phyloP scores from a whole-genome alignment of 2,113 vertebrate genomes.

The Sylvicapra grimmia region DNA sequence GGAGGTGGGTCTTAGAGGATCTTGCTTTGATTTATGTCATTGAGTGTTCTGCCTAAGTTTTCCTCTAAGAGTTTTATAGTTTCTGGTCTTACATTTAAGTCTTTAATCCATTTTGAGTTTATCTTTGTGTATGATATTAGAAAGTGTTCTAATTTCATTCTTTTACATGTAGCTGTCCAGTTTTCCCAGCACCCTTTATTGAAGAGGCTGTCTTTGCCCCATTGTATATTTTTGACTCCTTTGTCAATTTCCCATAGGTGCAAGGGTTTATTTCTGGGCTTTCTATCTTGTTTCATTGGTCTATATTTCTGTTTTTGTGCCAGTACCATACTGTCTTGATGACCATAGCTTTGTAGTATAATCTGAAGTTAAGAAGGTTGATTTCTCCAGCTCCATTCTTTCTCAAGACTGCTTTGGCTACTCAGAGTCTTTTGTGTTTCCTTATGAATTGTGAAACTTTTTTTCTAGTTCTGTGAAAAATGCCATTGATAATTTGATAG shows the following conservation, averaged over 20 bases:
- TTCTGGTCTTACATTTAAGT: background rate
- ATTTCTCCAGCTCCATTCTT: too few relatives aligned
- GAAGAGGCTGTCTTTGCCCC: background rate
- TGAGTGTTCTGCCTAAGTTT: background rate
- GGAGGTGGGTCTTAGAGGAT: background rate
- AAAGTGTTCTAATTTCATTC: background rate
- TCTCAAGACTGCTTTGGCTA: too few relatives aligned
- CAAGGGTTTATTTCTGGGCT: too few relatives aligned
- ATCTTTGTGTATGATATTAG: background rate
- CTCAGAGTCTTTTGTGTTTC: too few relatives aligned
- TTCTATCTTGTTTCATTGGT: too few relatives aligned
- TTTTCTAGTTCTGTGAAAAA: too few relatives aligned
- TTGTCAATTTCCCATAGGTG: background rate
- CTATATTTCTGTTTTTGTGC: too few relatives aligned
- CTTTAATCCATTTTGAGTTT: background rate
- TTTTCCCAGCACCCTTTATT: background rate
- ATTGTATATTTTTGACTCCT: background rate
- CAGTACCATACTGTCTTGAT: too few relatives aligned
- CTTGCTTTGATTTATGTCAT: background rate
- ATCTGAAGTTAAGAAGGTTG: too few relatives aligned
- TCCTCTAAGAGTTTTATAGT: background rate
- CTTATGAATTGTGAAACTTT: too few relatives aligned
- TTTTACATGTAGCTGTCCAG: background rate
- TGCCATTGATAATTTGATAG: too few relatives aligned
- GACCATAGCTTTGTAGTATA: too few relatives aligned